Base-by-base conservation (phyloP, 2,888 invertebrate species). In the Brachyopa scutellaris region DNA sequence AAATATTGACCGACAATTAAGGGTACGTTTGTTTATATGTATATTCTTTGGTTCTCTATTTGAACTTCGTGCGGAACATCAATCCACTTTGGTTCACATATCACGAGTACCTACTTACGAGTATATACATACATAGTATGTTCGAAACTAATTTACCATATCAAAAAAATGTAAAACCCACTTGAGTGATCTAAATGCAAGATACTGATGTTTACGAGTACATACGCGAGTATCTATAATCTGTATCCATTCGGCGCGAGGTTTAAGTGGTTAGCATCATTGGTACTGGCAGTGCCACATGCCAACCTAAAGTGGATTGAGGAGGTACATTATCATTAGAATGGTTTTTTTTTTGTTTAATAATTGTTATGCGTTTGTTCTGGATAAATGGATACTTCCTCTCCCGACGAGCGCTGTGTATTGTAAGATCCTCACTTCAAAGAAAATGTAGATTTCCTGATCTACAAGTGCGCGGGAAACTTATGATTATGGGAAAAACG, bases 251-350 rank as follows among this genome's bases (percentile, higher is more conserved):
- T 1, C 21, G 40, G 29, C 57, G 9, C 19, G n/a, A n/a, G n/a
- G 17, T 45, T 67, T 67, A 55, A 72, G 72, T 74, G 62, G 38
- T 29, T 57, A 11, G 74, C 66, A 49, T 49, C 33, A 40, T 15
- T 42, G 64, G 66, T 57, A 74, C 73, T 57, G 55, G 55, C 62
- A 40, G 15, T 42, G 64, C 74, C 66, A 74, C 73, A 64, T 62
- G 55, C 62, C 69, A 70, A 47, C 40, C 47, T 17, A 49, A 57
- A 77, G 53, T 62, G 77, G 62, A 64, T 49, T 77, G 55, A 23
- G 62, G 55, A 47, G 62, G 17, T 36, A 23, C 61, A 77, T 70
- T 62, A 77, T 69, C 61, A 55, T 69, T 61, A 31, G 38, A 40
- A n/a, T n/a, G n/a, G n/a, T n/a, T n/a, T n/a, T n/a, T n/a, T n/a